Evolutionary conservation across 2,888 invertebrate species (phyloP).

Genomic region (Crossocerus cetratus): DNA sequence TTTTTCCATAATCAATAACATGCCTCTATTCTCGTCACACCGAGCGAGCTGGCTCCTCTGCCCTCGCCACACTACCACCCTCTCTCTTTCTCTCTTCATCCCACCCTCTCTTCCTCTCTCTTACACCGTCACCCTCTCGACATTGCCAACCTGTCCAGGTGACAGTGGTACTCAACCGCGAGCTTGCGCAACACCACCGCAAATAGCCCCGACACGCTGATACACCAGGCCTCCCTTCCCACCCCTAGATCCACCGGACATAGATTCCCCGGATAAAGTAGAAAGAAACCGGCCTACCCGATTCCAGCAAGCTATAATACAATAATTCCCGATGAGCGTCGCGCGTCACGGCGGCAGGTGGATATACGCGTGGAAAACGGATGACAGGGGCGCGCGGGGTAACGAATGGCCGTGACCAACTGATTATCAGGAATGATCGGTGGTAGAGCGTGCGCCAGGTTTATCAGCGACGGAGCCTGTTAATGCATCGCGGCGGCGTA

Average conservation of each 20-base stretch:
- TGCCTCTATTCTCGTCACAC: slow-evolving; percentile 74
- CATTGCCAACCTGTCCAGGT: slow-evolving; percentile 70
- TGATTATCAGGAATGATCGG: not conserved
- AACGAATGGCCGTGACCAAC: not conserved
- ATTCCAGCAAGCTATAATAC: too few species aligned
- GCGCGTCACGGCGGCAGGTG: too few species aligned
- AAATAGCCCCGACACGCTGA: too few species aligned
- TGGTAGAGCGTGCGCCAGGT: not conserved
- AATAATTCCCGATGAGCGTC: too few species aligned
- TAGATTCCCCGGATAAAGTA: too few species aligned
- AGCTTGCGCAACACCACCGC: not conserved
- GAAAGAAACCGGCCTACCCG: too few species aligned
- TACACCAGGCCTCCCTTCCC: too few species aligned
- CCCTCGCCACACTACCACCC: slow-evolving; percentile 53
- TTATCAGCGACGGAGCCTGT: not conserved
- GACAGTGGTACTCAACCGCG: slow-evolving; percentile 65
- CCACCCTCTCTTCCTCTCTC: slow-evolving; percentile 34
- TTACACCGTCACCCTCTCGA: slow-evolving; percentile 57
- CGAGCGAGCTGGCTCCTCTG: slow-evolving; percentile 63
- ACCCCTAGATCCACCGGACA: too few species aligned
- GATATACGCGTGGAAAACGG: not conserved
- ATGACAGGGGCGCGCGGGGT: not conserved
- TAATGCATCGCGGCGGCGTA: slow-evolving; percentile 31
- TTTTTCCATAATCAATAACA: slow-evolving; percentile 75
- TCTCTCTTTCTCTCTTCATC: slow-evolving; percentile 35